phyloP scores from a whole-genome alignment of 2,888 invertebrate genomes.

The Zonitis immaculata region DNA sequence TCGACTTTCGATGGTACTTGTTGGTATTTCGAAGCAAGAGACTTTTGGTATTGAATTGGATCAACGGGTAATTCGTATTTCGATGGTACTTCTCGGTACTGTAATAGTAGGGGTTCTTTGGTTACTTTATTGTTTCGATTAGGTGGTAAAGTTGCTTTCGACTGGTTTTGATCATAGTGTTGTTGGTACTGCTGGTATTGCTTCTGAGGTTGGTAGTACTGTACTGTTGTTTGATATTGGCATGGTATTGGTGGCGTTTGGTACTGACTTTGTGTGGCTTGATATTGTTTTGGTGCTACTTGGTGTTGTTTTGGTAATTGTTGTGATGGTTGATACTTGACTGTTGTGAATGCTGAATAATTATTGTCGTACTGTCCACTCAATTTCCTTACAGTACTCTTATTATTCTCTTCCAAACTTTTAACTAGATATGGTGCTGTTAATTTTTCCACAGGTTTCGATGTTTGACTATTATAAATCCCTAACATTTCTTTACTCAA shows the following conservation, averaged over 20 bases:
- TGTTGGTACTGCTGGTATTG: constrained; percentile 16
- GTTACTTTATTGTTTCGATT: not conserved
- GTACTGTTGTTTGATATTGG: constrained; percentile 11
- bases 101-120: constrained; percentile 3
- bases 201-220: constrained; percentile 11
- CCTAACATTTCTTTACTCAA: constrained; percentile 39
- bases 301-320: constrained; percentile 6
- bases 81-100: constrained; percentile 14
- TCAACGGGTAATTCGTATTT: too few relatives aligned
- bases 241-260: constrained; percentile 11
- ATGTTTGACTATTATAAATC: constrained; percentile 18
- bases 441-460: constrained; percentile 30
- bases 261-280: constrained; percentile 11
- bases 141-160: constrained; percentile 10
- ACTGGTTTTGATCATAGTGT: constrained; percentile 30
- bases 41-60: too few relatives aligned
- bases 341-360: constrained; percentile 24
- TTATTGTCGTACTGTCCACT: constrained; percentile 45
- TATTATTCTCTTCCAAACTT: constrained; percentile 27
- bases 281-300: constrained; percentile 6
- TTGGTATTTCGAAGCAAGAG: constrained; percentile 3
- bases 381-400: constrained; percentile 41
- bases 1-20: constrained; percentile 12
- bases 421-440: constrained; percentile 38
- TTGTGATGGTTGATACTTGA: constrained; percentile 20